Conservation (phyloP, 2,113 vertebrate species). For the Notothenia coriiceps region DNA sequence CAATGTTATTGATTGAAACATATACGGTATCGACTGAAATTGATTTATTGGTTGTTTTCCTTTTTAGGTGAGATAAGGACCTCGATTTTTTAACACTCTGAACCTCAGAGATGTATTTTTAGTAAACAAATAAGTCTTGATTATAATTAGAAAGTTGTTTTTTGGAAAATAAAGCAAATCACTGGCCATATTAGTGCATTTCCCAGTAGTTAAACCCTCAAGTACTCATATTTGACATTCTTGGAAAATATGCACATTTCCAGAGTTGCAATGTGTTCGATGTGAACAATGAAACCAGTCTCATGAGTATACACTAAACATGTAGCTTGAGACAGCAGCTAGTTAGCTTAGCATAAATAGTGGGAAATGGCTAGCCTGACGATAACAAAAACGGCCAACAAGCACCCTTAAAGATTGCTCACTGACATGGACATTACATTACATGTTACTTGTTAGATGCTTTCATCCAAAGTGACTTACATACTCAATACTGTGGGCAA, state of each 20-base stretch:
- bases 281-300: neutral
- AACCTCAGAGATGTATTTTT: neutral
- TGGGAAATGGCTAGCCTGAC: neutral
- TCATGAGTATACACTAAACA: neutral
- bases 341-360: neutral
- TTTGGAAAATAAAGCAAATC: too few species aligned
- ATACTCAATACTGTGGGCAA: too few species aligned
- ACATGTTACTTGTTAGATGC: too few species aligned
- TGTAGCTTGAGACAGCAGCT: neutral
- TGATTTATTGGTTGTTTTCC: slow-evolving; percentile 12
- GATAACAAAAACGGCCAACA: neutral
- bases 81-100: neutral
- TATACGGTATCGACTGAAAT: neutral
- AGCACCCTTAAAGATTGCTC: neutral
- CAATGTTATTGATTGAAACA: slow-evolving; percentile 36
- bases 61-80: neutral
- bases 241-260: neutral
- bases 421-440: neutral
- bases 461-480: too few species aligned
- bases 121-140: neutral
- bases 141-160: neutral
- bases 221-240: neutral
- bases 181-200: too few species aligned
- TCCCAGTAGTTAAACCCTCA: too few species aligned
- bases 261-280: neutral